Evolutionary conservation across 1,140 invertebrate genomes (phyloP), one percentile per base, ranked within the genome.

Genomic region (Andrena cerasifolii): DNA sequence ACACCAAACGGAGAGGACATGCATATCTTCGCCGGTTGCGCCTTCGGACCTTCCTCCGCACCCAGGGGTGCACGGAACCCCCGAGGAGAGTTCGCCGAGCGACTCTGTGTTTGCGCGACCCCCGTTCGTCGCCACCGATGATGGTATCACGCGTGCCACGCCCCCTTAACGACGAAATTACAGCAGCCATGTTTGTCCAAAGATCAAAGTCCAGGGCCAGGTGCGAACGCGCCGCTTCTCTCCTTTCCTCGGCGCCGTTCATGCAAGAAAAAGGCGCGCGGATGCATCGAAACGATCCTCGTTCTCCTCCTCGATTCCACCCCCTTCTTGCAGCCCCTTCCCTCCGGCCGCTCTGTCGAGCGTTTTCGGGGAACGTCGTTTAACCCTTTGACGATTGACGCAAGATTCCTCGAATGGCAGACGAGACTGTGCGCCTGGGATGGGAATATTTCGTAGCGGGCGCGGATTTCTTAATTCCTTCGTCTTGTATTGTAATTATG

Each of bases 111-210:
- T 81, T 43, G 56, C 74, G 43, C 83, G 78, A 84, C 63, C 79
- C 79, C 79, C 79, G 67, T 67, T 75, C 36, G 73, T 62, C 43
- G 58, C 53, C 28, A 72, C 62, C n/a, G n/a, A n/a, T n/a, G 85
- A 85, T 88, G 81, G 86, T 86, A 89, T 89, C 88, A 79, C 73
- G 45, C 67, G 77, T 83, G 88, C 87, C 88, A 88, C 89, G 88
- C 89, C 89, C 82, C 67, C 77, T 85, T 84, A 84, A 87, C 86
- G 67, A 84, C 82, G 74, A 85, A 85, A 83, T 87, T 86, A 81
- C 73, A 83, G 87, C 87, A 78, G 89, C 87, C 88, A 89, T 88
- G 66, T 87, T 90, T 87, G 86, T 80, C 63, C 28, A 47, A 80
- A 84, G 83, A 79, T 88, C 78, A 81, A 85, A 80, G 82, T 65